A percentile compares a stretch with the other conserved stretches of the same genome.
Conservation (phyloP, 2,888 invertebrate genomes). For the Drosophila niveifrons region DNA sequence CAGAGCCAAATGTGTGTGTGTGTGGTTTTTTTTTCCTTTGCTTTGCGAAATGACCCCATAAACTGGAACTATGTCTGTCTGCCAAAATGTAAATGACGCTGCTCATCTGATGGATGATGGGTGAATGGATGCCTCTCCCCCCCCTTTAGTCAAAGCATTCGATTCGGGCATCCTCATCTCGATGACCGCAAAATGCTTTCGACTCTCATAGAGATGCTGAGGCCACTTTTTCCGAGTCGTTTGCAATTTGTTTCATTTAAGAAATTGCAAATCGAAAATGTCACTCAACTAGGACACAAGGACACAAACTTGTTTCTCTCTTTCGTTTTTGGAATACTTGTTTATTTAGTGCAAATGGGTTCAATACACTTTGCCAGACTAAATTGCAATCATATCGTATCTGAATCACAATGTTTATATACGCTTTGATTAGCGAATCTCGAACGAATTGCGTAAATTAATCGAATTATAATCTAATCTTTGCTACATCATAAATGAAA, state of each 20-base stretch:
- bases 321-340: neutral
- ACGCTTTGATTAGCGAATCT: conserved; percentile 10
- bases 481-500: neutral
- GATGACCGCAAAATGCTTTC: conserved; percentile 25
- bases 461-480: conserved; percentile 11
- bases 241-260: conserved; percentile 22
- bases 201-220: neutral
- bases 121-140: neutral
- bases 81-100: neutral
- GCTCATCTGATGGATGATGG: neutral
- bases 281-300: conserved; percentile 13
- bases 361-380: conserved; percentile 32
- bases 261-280: conserved; percentile 37
- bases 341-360: conserved; percentile 10
- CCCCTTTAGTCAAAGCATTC: conserved; percentile 4
- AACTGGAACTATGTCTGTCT: neutral
- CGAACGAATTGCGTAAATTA: conserved; percentile 17
- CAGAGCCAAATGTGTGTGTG: conserved; percentile 16
- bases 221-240: conserved; percentile 13
- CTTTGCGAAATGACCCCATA: conserved; percentile 12
- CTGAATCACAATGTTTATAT: neutral
- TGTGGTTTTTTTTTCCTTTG: neutral
- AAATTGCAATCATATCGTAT: conserved; percentile 1
- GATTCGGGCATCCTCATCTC: neutral
- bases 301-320: conserved; percentile 7